These are phyloP conservation scores for Rhea pennata DNA, from an alignment of 2,113 vertebrate species.

Conservation along the genomic window DNA sequence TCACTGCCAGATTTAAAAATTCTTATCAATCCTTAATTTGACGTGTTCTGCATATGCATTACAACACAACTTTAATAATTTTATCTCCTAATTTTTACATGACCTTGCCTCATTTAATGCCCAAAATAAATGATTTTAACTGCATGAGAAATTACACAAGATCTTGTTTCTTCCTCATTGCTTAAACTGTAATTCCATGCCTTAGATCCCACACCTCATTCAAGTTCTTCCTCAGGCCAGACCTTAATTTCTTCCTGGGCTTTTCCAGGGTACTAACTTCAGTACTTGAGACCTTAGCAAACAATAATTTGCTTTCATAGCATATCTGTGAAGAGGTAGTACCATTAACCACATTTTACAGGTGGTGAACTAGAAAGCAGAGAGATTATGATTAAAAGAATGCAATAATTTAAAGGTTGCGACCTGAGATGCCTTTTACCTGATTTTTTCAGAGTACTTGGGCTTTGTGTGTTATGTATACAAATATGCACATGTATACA, in stretches of 20 bases:
- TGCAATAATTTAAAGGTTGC: background rate
- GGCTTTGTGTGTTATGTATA: background rate
- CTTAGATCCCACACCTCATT: background rate
- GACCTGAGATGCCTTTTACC: background rate
- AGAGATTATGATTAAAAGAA: conserved; percentile 8
- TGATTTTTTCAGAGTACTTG: background rate
- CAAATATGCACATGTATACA: background rate
- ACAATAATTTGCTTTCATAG: conserved; percentile 9
- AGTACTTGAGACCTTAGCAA: background rate
- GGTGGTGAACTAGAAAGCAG: background rate
- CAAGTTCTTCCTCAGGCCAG: background rate
- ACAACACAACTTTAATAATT: background rate
- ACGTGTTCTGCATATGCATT: background rate
- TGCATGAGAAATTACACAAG: background rate
- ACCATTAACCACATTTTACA: background rate
- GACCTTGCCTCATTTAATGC: background rate
- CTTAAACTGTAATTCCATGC: background rate
- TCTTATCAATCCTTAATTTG: background rate
- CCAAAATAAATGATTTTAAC: background rate
- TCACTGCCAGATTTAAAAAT: background rate
- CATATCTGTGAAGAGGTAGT: background rate
- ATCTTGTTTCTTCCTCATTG: background rate
- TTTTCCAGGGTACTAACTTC: background rate
- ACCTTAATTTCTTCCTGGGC: background rate
- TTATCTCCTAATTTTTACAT: background rate